Evolutionary conservation across 2,113 vertebrate genomes (phyloP).

Genomic region (Peromyscus californicus): DNA sequence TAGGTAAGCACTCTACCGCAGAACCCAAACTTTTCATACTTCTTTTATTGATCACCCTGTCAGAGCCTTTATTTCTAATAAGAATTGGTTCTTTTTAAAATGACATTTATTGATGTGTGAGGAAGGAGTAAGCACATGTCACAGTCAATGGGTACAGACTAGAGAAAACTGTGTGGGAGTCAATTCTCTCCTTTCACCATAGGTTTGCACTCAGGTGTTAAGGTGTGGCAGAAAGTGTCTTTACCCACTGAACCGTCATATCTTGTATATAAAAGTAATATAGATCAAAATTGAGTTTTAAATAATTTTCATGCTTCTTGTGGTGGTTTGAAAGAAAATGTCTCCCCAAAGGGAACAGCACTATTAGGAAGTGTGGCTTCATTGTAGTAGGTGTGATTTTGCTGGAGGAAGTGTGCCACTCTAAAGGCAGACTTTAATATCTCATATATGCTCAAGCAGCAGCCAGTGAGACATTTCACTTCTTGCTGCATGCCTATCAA

Average conservation of each 20-base stretch:
- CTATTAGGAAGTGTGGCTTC: neutral
- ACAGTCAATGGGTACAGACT: neutral
- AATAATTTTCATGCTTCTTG: constrained; percentile 42
- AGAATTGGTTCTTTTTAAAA: neutral
- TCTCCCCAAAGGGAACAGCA: neutral
- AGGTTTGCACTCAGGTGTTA: neutral
- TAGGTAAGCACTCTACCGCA: neutral
- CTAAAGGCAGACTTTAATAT: neutral
- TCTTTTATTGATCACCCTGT: neutral
- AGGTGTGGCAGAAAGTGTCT: neutral
- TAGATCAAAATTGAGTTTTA: constrained; percentile 59
- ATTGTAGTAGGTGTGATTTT: neutral
- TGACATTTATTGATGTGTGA: neutral
- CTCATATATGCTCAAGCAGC: neutral
- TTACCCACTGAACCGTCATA: neutral
- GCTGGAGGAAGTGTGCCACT: neutral
- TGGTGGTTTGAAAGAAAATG: neutral
- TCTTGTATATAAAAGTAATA: constrained; percentile 57
- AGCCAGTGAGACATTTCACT: neutral
- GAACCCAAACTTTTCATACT: neutral
- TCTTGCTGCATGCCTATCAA: neutral
- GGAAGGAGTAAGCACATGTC: neutral
- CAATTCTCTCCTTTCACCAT: fast-evolving
- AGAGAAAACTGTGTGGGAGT: neutral
- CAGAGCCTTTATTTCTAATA: neutral